These are phyloP conservation scores for Gallirallus australis DNA, from an alignment of 2,797 vertebrate genomes.

Conservation along the genomic window DNA sequence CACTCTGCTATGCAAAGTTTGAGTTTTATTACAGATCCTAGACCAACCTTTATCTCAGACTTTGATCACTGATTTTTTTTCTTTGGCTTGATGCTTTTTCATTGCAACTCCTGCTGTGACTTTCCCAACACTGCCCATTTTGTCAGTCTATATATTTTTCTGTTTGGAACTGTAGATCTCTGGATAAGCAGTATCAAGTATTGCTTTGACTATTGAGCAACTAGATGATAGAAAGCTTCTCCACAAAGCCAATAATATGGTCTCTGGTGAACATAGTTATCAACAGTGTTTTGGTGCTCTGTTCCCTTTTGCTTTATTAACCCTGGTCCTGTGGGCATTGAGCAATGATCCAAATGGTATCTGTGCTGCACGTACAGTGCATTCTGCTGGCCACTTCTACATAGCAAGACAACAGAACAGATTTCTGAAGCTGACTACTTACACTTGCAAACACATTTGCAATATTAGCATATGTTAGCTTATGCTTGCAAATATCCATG, in stretches of 20 bases:
- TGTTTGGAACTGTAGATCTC: background rate
- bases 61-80: background rate
- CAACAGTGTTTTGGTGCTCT: conserved; percentile 32
- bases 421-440: background rate
- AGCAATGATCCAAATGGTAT: conserved; percentile 30
- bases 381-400: conserved; percentile 20
- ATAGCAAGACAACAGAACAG: background rate
- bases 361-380: conserved; percentile 26
- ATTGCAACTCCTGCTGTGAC: background rate
- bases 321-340: conserved; percentile 30
- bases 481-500: background rate
- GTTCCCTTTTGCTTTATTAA: conserved; percentile 62
- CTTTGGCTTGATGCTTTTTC: conserved; percentile 1
- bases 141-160: conserved; percentile 16
- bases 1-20: background rate
- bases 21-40: background rate
- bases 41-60: background rate
- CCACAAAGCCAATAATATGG: background rate
- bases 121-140: conserved; percentile 4
- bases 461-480: background rate
- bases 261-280: conserved; percentile 35
- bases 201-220: conserved; percentile 59
- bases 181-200: conserved; percentile 13
- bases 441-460: background rate
- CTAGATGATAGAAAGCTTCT: conserved; percentile 9